phyloP scores from a whole-genome alignment of 2,888 invertebrate genomes.

The Glyphotaelius pellucidus region DNA sequence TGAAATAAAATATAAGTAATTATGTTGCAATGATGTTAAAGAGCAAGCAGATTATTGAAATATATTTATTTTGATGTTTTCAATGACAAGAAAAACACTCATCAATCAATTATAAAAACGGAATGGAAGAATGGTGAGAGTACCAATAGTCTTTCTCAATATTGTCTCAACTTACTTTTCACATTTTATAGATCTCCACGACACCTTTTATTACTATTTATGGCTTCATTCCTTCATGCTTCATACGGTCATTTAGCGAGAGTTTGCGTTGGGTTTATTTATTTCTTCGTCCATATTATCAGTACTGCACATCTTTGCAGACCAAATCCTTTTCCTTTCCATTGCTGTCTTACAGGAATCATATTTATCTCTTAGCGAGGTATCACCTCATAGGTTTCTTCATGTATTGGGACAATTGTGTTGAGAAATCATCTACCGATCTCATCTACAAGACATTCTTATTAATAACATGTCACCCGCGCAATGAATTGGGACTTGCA shows the following conservation, averaged over 20 bases:
- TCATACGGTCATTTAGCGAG: background rate
- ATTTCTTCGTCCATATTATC: background rate
- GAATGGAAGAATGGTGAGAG: background rate
- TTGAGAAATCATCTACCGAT: constrained; percentile 33
- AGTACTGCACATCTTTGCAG: background rate
- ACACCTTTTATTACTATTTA: background rate
- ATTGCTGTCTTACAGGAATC: background rate
- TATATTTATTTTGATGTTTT: background rate
- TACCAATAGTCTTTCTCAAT: background rate
- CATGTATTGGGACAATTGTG: background rate
- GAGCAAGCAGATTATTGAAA: background rate
- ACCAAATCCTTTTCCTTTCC: background rate
- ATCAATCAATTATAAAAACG: background rate
- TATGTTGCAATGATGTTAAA: background rate
- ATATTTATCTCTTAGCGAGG: background rate
- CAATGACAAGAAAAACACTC: background rate
- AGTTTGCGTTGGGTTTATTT: background rate
- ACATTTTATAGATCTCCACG: background rate
- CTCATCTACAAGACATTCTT: constrained; percentile 32
- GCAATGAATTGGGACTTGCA: background rate
- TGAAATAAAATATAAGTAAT: background rate
- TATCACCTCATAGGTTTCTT: background rate
- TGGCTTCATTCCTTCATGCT: background rate
- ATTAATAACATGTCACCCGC: background rate
- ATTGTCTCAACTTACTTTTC: background rate